These are phyloP conservation scores for Pollenia angustigena DNA, from an alignment of 2,888 invertebrate species.

Conservation along the genomic window DNA sequence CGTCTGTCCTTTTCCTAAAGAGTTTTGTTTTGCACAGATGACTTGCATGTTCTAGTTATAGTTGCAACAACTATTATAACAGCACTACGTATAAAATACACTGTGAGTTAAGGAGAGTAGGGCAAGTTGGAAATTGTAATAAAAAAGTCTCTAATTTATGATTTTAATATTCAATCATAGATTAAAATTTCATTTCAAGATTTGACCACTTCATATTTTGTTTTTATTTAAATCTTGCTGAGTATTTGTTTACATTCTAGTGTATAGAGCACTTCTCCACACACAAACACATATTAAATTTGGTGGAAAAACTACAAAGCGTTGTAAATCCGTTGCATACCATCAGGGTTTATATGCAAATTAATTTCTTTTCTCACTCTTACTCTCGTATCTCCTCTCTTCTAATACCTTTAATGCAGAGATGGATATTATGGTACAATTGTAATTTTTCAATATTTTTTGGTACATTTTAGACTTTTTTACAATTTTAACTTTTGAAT, in stretches of 20 bases:
- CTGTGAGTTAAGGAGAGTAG: no score
- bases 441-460: no score
- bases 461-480: no score
- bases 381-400: constrained; percentile 7
- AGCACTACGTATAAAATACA: neutral
- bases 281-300: neutral
- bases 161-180: no score
- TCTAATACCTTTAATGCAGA: neutral
- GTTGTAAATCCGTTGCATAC: constrained; percentile 54
- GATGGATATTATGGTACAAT: neutral
- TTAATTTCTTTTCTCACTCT: constrained; percentile 55
- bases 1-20: neutral
- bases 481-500: no score
- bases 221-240: neutral
- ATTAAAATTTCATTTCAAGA: no score
- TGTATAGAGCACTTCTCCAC: neutral
- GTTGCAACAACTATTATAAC: neutral
- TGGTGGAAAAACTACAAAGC: neutral
- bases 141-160: no score
- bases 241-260: constrained; percentile 18
- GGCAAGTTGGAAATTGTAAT: no score
- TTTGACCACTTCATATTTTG: neutral
- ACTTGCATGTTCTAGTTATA: neutral
- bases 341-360: constrained; percentile 66
- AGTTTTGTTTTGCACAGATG: constrained; percentile 20